Base-by-base conservation (phyloP, 2,888 invertebrate genomes). In the Gordius sp. region DNA sequence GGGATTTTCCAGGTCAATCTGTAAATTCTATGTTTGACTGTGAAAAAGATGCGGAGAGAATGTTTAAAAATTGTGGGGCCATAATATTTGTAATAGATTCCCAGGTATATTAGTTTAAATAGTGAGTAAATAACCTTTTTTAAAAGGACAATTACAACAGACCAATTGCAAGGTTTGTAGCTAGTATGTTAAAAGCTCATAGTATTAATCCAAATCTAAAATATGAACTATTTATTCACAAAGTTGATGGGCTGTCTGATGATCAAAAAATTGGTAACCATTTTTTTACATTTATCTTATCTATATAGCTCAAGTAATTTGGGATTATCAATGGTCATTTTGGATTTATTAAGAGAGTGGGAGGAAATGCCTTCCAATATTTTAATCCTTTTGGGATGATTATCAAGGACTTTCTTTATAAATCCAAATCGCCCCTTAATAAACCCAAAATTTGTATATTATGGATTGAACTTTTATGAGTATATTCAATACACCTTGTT, bases 31-130 rank as follows among this genome's bases (percentile, higher is more conserved):
- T 47, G 47, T 47, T 47, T 47, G 47, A 47, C 20, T 47, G n/a
- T 47, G n/a, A 47, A n/a, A 4, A 4, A 8, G 89, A 93, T 72
- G 82, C 83, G 16, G 86, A 89, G 64, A 81, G 81, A 74, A 87
- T 91, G 65, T 93, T 93, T 74, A 83, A 86, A 53, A 84, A 86
- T 24, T 91, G 89, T 72, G 91, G 89, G 58, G 93, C 97, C 55
- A 73, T 99, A 47, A 85, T 99, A 33, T 99, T 93, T 75, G 93
- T 99, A 27, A 91, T 99, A 66, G 91, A 99, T 76, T 91, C 97
- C 57, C 89, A 72, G 65, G 70, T 70, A 61, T 1, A 33, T 25
- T 16, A 18, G 16, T 4, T 56, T 57, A 13, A 56, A 56, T 57
- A 47, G 41, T 16, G 57, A 57, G n/a, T 57, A 56, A 56, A 56